Percentiles rank a stretch among this genome's conserved stretches.
Evolutionary conservation across 2,113 vertebrate genomes (phyloP).

Genomic region (Gulo gulo): DNA sequence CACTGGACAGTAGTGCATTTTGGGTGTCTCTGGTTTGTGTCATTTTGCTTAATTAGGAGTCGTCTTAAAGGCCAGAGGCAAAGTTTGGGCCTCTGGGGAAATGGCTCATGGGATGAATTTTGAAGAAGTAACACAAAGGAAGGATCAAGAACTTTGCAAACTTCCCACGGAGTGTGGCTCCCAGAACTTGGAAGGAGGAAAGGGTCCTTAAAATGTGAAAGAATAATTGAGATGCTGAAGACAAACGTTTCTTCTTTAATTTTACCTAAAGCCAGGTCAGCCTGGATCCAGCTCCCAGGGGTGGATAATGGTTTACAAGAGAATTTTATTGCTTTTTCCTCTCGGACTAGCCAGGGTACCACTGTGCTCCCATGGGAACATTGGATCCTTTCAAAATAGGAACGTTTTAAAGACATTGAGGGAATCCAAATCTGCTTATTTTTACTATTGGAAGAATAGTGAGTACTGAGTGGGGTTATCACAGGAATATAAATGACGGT

Average conservation of each 20-base stretch:
- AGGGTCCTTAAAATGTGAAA: neutral
- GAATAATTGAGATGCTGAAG: neutral
- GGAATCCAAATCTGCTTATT: conserved; percentile 12
- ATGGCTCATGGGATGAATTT: neutral
- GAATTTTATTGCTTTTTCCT: neutral
- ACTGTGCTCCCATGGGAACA: neutral
- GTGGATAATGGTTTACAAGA: neutral
- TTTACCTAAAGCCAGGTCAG: neutral
- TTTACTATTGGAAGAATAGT: neutral
- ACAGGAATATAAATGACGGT: neutral
- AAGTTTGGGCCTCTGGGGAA: neutral
- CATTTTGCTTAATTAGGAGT: neutral
- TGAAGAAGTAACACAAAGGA: neutral
- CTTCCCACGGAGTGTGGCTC: neutral
- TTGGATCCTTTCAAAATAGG: neutral
- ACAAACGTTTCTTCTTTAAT: neutral
- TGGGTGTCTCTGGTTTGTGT: neutral
- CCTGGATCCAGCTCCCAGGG: neutral
- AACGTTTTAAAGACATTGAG: neutral
- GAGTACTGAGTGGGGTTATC: neutral
- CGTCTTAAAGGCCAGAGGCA: neutral
- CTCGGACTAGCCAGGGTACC: neutral
- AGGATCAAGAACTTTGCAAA: neutral
- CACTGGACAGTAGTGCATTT: too few relatives aligned
- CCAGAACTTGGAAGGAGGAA: neutral